Percentiles rank a stretch among this genome's conserved stretches.
These are phyloP conservation scores for Tridacna crocea DNA, from an alignment of 2,888 invertebrate species.

Conservation along the genomic window DNA sequence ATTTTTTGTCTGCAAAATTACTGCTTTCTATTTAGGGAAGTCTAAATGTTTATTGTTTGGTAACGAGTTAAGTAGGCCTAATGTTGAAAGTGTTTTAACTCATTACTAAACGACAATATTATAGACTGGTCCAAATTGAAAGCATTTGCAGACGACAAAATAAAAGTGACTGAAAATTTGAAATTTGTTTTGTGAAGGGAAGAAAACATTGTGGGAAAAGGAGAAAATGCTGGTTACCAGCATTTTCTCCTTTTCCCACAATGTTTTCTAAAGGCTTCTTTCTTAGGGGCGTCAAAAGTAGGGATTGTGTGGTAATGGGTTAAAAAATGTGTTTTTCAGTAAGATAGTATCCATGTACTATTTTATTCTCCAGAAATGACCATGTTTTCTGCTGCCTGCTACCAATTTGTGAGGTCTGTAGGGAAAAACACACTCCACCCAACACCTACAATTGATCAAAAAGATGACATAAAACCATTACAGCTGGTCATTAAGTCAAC, in stretches of 20 bases:
- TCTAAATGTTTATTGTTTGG: too few relatives aligned
- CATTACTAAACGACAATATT: too few relatives aligned
- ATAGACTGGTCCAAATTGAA: too few relatives aligned
- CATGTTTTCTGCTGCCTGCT: constrained; percentile 71
- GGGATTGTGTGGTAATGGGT: too few relatives aligned
- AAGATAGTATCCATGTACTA: background rate
- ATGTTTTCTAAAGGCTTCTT: background rate
- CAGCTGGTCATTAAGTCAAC: constrained; percentile 62
- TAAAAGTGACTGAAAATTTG: too few relatives aligned
- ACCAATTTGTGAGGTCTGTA: constrained; percentile 67
- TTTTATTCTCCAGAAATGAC: constrained; percentile 16
- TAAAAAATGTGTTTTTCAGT: too few relatives aligned
- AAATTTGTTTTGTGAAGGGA: background rate
- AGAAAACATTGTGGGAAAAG: background rate
- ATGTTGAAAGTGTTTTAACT: too few relatives aligned
- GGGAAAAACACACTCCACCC: constrained; percentile 67
- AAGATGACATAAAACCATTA: constrained; percentile 64
- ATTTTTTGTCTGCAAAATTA: too few relatives aligned
- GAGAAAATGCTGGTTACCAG: background rate
- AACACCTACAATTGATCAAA: constrained; percentile 64
- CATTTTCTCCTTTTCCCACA: background rate
- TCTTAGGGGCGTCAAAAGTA: too few relatives aligned
- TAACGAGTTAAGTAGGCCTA: too few relatives aligned
- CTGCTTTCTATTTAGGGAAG: too few relatives aligned
- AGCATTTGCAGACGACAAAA: too few relatives aligned